phyloP scores from a whole-genome alignment of 2,797 vertebrate genomes.

The Antennarius maculatus region DNA sequence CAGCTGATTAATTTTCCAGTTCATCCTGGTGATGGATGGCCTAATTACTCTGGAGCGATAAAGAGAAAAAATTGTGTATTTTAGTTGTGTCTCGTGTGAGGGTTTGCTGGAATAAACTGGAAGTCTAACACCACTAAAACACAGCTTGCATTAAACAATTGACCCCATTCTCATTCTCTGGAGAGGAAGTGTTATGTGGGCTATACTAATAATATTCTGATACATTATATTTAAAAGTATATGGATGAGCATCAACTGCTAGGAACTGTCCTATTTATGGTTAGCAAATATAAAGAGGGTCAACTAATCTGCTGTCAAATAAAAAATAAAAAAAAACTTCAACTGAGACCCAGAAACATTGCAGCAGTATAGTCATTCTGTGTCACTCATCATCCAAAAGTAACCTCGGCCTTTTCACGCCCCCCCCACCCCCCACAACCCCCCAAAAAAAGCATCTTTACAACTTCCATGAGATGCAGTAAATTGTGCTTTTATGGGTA shows the following conservation, averaged over 20 bases:
- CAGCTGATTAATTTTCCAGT: conserved; percentile 19
- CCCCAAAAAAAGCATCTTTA: conserved; percentile 64
- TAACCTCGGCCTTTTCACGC: conserved; percentile 53
- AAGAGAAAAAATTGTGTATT: conserved; percentile 28
- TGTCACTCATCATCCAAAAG: conserved; percentile 58
- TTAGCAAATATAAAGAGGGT: conserved; percentile 52
- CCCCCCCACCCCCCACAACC: conserved; percentile 15
- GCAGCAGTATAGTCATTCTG: conserved; percentile 26
- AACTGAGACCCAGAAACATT: conserved; percentile 32
- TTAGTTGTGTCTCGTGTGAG: conserved; percentile 46
- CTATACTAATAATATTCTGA: conserved; percentile 70
- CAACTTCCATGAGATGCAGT: conserved; percentile 75
- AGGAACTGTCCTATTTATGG: conserved; percentile 60
- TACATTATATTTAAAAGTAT: conserved; percentile 53
- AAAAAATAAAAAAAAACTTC: conserved; percentile 20
- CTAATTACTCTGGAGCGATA: conserved; percentile 46
- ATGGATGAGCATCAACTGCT: conserved; percentile 41
- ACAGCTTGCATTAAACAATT: conserved; percentile 66
- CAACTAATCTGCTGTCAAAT: conserved; percentile 48
- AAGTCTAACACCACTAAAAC: conserved; percentile 62
- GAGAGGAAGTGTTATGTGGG: conserved; percentile 68
- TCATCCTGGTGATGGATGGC: conserved; percentile 28
- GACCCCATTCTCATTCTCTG: conserved; percentile 71
- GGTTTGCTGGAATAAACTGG: conserved; percentile 55
- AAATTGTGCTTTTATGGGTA: conserved; percentile 80